Evolutionary conservation across 2,113 vertebrate genomes (phyloP), one percentile per base, ranked within the genome.

Genomic region (Grammomys surdaster): DNA sequence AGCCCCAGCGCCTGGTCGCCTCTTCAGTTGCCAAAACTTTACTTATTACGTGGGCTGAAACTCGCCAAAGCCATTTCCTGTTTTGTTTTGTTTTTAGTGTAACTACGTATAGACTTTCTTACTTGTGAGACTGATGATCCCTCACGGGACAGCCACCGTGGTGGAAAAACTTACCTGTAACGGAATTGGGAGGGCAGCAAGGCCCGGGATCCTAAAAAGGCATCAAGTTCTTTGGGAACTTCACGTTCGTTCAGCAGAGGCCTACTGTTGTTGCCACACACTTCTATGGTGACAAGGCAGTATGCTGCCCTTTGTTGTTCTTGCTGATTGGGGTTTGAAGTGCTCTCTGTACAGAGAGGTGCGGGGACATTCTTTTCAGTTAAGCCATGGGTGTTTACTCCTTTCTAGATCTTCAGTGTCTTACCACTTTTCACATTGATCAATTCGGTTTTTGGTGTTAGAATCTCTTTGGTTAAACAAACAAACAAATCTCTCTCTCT

Each of bases 1-100:
- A 96, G 86, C 75, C 86, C 72, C 82, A 8, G 89, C 78, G 28
- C 63, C 81, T 63, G 0, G 12, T 88, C 73, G 67, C 77, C n/a
- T 56, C n/a, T 95, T 91, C 40, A 72, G 85, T 95, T 69, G 78
- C 73, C 28, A 73, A 93, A 98, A 97, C 89, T 96, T 88, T 89
- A 60, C 36, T 65, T 88, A 28, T 63, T 67, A 72, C 90, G 84
- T 73, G 54, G 46, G 36, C 93, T 46, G 95, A 81, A 90, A 84
- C 89, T 93, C 65, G 43, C 46, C 6, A n/a, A 93, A 96, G 76
- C 92, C 97, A 90, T 92, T 94, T 98, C 97, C 97, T 97, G 97
- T 94, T 48, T 87, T 65, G 54, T 43, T 10, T 58, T 56, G 60
- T 73, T 63, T 60, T 48, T 1, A 6, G 4, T 33, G 5, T 4